Conservation (phyloP, 2,888 invertebrate species). For the Luperina testacea region DNA sequence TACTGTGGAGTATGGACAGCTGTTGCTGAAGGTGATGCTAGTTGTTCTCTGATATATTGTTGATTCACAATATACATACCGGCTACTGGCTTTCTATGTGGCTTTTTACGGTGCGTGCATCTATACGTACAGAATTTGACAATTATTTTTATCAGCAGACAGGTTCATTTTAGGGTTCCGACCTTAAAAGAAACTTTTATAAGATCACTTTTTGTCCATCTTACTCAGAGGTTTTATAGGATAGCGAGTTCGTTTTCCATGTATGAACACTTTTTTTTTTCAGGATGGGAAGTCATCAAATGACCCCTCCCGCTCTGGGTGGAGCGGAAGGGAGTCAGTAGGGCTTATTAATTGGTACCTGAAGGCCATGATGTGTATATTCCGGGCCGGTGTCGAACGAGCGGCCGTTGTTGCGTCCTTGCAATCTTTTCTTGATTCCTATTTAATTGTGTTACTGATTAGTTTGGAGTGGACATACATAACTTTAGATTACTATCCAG, state of each 20-base stretch:
- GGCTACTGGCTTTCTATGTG: too few species aligned
- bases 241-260: neutral
- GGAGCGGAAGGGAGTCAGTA: too few species aligned
- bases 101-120: neutral
- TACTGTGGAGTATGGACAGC: neutral
- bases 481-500: slow-evolving; percentile 11
- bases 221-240: neutral
- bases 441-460: neutral
- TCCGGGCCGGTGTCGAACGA: neutral
- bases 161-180: neutral
- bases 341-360: neutral
- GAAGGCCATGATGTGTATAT: slow-evolving; percentile 2
- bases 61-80: neutral
- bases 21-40: neutral
- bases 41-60: neutral
- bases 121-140: neutral
- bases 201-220: neutral
- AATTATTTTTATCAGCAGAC: neutral
- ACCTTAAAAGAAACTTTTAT: neutral
- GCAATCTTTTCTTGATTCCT: neutral
- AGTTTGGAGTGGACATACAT: slow-evolving; percentile 19
- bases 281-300: too few species aligned
- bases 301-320: too few species aligned
- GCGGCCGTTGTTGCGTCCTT: neutral
- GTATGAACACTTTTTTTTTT: too few species aligned